Evolutionary conservation across 2,113 vertebrate species (phyloP), one percentile per base, ranked within the genome.

Genomic region (Pelecanoides urinatrix): DNA sequence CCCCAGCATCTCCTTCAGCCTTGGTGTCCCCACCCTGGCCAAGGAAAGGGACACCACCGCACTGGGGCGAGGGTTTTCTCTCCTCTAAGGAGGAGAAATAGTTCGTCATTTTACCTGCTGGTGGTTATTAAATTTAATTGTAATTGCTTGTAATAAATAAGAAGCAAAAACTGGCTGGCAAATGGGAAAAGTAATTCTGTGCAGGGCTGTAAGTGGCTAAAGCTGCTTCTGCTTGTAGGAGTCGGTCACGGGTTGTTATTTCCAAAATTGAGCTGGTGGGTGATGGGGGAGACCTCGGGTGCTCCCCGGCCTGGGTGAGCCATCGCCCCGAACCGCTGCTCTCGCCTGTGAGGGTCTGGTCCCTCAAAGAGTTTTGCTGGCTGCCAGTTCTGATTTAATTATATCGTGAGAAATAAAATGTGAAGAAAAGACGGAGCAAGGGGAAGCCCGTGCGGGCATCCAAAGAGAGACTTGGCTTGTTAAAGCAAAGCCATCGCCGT

Each of bases 41-140:
- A 19, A 77, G 67, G 13, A 7, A 49, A 55, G 42, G 20, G 45
- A 10, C 45, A 13, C 18, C 6, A 0, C 1, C 10, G 66, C 15
- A 5, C 4, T 1, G 1, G 16, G 29, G 3, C 0, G 2, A 40
- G 47, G 38, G 4, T 23, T 40, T 68, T 29, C 13, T 36, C 14
- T 11, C 30, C 59, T 88, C 55, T 13, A 11, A 26, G 22, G 29
- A 34, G 16, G 42, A 27, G 11, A 3, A 70, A 49, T 72, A 2
- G 21, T 29, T 20, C 2, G 2, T 1, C 0, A 2, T 12, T 78
- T 16, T 38, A 52, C 42, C 45, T 14, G 16, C 9, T n/a, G 53
- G 15, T 0, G 3, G 25, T 16, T 36, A 19, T 44, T 34, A 10
- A 50, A 12, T 20, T 10, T 34, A 40, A 29, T 32, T 23, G 30